Evolutionary conservation across 1,140 invertebrate genomes (phyloP), one percentile per base, ranked within the genome.

Genomic region (Eupeodes corollae): DNA sequence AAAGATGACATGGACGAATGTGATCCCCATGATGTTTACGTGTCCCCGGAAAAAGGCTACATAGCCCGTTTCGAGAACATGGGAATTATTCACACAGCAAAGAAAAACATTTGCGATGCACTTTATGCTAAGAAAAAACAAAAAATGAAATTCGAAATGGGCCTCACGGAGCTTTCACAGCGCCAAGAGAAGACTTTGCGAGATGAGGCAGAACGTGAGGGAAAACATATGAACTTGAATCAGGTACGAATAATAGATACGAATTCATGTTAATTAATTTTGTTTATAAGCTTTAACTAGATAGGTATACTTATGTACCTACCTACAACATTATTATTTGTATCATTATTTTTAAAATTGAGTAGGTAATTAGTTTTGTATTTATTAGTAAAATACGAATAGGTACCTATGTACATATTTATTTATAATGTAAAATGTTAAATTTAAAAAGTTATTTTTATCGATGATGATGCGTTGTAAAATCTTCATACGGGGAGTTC

Each of bases 1-100:
- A 66, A 71, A 34, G 73, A 70, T 15, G 69, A 73, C 43, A 55
- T 58, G 0, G 79, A 82, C 54, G 60, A 63, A 15, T 75, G 75
- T 61, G 79, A 81, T 59, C 79, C 79, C n/a, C 78, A 82, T 58
- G 75, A 62, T 31, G 34, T 66, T 16, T 53, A 56, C 19, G 52
- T 66, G 35, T 60, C 57, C 10, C 49, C 52, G 37, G 57, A 61
- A 10, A 51, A 42, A 1, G 63, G 63, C 13, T 63, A 60, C 50
- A 59, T 64, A 8, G 63, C 63, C 0, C 58, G 83, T 53, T 88
- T 86, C 60, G 75, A 79, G 47, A 82, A 82, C 48, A 78, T 90
- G 73, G 82, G 83, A 26, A 86, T 90, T 39, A 84, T 88, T 56
- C 85, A 89, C 59, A 86, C 84, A 1, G 84, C 83, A 8, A 84